Percentiles rank a stretch among this genome's conserved stretches.
Evolutionary conservation across 2,797 vertebrate genomes (phyloP).

Genomic region (Brotula barbata): DNA sequence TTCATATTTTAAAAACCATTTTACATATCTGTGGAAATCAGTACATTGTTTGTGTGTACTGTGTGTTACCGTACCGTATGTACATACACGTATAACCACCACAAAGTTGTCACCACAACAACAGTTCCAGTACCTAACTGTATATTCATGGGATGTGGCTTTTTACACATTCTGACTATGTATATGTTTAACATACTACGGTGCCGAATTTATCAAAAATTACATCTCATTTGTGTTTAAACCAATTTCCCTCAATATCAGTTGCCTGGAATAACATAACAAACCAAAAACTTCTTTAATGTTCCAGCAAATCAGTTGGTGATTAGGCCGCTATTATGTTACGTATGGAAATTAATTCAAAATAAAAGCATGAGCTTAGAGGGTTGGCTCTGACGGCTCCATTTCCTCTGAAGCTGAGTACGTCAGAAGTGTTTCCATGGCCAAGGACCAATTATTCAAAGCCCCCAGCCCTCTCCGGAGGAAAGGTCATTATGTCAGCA

Average conservation of each 20-base stretch:
- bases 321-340: slow-evolving; percentile 45
- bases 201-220: not conserved
- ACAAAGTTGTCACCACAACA: no score
- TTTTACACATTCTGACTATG: not conserved
- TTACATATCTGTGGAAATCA: no score
- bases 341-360: slow-evolving; percentile 68
- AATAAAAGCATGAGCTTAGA: slow-evolving; percentile 58
- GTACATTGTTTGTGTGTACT: no score
- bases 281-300: slow-evolving; percentile 14
- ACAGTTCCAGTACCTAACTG: no score
- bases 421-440: slow-evolving; percentile 72
- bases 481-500: slow-evolving; percentile 72
- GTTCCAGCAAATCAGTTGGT: slow-evolving; percentile 39
- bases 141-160: not conserved
- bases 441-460: slow-evolving; percentile 75
- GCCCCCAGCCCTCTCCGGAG: slow-evolving; percentile 62
- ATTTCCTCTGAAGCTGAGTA: slow-evolving; percentile 63
- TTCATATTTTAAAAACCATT: no score
- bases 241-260: not conserved
- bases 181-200: not conserved
- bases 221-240: not conserved
- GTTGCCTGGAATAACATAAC: slow-evolving; percentile 10
- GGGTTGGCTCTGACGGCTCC: slow-evolving; percentile 47
- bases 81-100: no score
- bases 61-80: no score